Evolutionary conservation across 2,113 vertebrate genomes (phyloP), one percentile per base, ranked within the genome.

Genomic region (Mormyrus iriodes): DNA sequence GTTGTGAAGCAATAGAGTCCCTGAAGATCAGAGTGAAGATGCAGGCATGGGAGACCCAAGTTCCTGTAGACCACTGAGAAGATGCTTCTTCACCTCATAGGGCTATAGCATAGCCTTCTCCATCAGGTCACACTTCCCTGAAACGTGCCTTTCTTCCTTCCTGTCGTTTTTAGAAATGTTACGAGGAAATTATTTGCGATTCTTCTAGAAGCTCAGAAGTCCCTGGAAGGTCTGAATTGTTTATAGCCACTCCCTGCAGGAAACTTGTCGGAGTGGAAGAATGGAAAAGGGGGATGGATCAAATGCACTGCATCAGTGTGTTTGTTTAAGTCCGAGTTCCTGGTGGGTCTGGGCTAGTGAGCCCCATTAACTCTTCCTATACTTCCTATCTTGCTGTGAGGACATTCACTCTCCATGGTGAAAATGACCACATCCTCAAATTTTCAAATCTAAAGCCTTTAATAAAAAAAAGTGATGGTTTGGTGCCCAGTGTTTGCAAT

Each of bases 181-280:
- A 35, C 27, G 3, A 6, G 19, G 10, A 44, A 82, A 21, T 79
- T 39, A 15, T 15, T 73, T 46, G n/a, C 19, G n/a, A 21, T 88
- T 88, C 61, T 31, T 49, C 6, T 12, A 83, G 35, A 83, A 58
- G 10, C 27, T 52, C 69, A 49, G 31, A 79, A n/a, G n/a, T 3
- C 2, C 10, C 73, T 31, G 48, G 65, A 76, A 27, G 24, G 44
- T 15, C 24, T 0, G 7, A 13, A 6, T 6, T 51, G 13, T 48
- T 44, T 35, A 39, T 83, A 53, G 76, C 51, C 76, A 79, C 88
- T 89, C 51, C 88, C 88, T 87, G 55, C 27, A 44, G 24, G 6
- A 42, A 42, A 51, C 42, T 4, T 17, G 55, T 49, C 31, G 1
- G 53, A 44, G 42, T 21, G 69, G 65, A 46, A 10, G 46, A 12